Conservation (phyloP, 2,113 vertebrate species). For the Empidonax alnorum region DNA sequence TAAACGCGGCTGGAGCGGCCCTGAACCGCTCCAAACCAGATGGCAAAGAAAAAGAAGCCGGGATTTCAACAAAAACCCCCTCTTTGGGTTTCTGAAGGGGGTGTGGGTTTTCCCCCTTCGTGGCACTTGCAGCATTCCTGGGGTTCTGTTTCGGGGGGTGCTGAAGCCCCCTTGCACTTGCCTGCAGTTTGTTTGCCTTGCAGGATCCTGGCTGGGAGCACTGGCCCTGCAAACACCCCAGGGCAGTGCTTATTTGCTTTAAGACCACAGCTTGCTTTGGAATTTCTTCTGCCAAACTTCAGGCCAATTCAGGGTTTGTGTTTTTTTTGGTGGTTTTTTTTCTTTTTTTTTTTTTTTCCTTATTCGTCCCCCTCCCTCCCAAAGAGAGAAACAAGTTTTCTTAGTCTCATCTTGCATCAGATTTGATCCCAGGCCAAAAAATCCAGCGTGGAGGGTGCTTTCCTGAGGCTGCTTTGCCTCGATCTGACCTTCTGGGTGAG, state of each 20-base stretch:
- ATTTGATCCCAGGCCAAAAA: background rate
- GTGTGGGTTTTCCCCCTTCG: background rate
- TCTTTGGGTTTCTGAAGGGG: background rate
- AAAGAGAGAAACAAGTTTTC: background rate
- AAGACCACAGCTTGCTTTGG: conserved; percentile 24
- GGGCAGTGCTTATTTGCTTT: background rate
- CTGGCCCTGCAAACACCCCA: background rate
- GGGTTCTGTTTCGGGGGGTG: background rate
- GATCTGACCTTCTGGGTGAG: background rate
- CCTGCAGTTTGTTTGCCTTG: background rate
- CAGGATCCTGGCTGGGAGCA: background rate
- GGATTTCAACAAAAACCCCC: background rate
- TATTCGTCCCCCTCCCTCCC: background rate
- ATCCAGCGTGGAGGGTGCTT: background rate
- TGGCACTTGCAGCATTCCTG: background rate
- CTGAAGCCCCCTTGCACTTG: background rate
- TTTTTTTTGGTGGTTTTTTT: no score
- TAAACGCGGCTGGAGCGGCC: background rate
- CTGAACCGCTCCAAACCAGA: background rate
- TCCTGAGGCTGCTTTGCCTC: background rate
- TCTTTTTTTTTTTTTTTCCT: background rate
- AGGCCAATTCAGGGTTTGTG: background rate
- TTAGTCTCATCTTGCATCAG: conserved; percentile 24
- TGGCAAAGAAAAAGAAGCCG: background rate
- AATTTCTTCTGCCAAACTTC: conserved; percentile 7